phyloP scores from a whole-genome alignment of 2,797 vertebrate genomes.

The Phoxinus dragarum region DNA sequence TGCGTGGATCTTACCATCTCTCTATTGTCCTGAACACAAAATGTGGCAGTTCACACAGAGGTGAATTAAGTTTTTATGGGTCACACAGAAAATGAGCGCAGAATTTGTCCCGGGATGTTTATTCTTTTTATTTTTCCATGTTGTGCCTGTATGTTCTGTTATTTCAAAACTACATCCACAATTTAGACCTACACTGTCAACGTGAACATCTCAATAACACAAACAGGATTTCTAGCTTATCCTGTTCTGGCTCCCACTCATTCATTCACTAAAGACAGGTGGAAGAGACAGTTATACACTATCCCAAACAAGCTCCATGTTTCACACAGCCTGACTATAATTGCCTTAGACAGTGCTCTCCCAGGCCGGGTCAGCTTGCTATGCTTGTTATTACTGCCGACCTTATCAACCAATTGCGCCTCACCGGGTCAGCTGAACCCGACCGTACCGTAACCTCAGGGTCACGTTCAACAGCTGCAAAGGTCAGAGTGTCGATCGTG shows the following conservation, averaged over 20 bases:
- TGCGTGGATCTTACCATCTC: constrained; percentile 69
- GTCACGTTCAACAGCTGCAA: constrained; percentile 75
- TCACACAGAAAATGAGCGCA: constrained; percentile 54
- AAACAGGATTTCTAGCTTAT: neutral
- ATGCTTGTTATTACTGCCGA: constrained; percentile 68
- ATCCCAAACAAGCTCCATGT: constrained; percentile 27
- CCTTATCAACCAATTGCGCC: constrained; percentile 69
- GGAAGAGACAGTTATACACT: constrained; percentile 26
- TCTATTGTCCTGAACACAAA: constrained; percentile 66
- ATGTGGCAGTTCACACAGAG: too few species aligned
- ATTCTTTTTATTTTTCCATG: neutral
- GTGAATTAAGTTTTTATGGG: constrained; percentile 71
- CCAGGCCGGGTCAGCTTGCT: constrained; percentile 66
- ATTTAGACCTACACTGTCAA: constrained; percentile 3
- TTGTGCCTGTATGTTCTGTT: neutral
- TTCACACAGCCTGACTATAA: constrained; percentile 67
- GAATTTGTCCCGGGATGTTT: constrained; percentile 14
- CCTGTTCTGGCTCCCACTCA: neutral
- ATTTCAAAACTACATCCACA: neutral
- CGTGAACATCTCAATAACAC: constrained; percentile 19
- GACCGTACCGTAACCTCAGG: constrained; percentile 61
- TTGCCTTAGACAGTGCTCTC: constrained; percentile 69
- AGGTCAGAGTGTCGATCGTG: constrained; percentile 68
- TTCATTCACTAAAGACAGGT: constrained; percentile 46
- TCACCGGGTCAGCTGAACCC: constrained; percentile 71